phyloP scores from a whole-genome alignment of 2,888 invertebrate genomes.

The Odontocolon sp. region DNA sequence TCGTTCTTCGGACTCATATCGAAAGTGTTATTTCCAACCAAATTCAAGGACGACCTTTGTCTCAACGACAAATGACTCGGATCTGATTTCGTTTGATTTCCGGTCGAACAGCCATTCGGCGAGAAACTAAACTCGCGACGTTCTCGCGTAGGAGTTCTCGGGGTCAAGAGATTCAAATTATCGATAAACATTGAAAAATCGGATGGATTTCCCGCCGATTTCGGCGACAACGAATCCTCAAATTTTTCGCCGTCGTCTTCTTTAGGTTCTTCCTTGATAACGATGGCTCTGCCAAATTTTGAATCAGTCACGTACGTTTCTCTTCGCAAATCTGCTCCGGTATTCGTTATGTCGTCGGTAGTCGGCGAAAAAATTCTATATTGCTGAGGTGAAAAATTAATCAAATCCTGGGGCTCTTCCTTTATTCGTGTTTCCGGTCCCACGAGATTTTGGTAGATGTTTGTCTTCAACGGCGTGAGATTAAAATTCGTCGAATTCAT shows the following conservation, averaged over 20 bases:
- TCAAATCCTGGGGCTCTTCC: not conserved
- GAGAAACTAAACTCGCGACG: conserved; percentile 54
- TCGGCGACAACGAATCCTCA: conserved; percentile 67
- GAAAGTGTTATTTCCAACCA: conserved; percentile 32
- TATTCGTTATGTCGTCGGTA: not conserved
- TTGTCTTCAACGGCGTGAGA: conserved; percentile 62
- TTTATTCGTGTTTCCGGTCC: not conserved
- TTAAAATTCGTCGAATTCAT: conserved; percentile 63
- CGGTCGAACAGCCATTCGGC: conserved; percentile 66
- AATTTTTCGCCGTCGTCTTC: conserved; percentile 59
- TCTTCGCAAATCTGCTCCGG: conserved; percentile 64
- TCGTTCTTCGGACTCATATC: conserved; percentile 39
- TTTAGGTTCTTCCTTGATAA: conserved; percentile 22
- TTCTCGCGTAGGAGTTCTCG: conserved; percentile 54
- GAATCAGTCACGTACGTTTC: conserved; percentile 69
- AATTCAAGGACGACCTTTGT: not conserved
- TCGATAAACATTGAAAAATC: conserved; percentile 72
- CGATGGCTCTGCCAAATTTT: conserved; percentile 25
- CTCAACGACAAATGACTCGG: not conserved
- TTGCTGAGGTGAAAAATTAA: conserved; percentile 44
- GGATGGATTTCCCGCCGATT: conserved; percentile 21
- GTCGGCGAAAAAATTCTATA: conserved; percentile 46
- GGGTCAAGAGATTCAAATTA: conserved; percentile 69
- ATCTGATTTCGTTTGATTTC: conserved; percentile 17
- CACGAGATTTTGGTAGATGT: not conserved